phyloP scores from a whole-genome alignment of 1,140 invertebrate genomes.

The Calliopsis andreniformis region DNA sequence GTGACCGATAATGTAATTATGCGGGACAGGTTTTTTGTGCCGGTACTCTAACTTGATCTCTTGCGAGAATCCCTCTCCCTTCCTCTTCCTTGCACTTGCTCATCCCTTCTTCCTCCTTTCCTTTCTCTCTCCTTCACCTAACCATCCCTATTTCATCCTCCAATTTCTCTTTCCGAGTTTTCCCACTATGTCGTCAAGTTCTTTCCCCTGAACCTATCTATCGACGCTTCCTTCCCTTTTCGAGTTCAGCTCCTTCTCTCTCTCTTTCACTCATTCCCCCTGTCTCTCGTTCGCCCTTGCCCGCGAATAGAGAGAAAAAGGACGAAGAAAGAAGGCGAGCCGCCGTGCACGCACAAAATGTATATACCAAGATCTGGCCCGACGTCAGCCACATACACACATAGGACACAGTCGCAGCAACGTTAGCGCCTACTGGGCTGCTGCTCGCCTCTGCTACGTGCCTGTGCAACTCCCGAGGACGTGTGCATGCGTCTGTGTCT shows the following conservation, averaged over 20 bases:
- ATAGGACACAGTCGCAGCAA: too few species aligned
- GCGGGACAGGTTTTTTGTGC: conserved; percentile 75
- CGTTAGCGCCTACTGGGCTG: conserved; percentile 35
- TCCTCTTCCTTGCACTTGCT: conserved; percentile 7
- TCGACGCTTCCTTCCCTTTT: not conserved
- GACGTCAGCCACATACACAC: conserved; percentile 29
- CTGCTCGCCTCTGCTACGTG: not conserved
- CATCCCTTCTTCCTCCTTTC: not conserved
- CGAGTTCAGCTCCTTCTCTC: too few species aligned
- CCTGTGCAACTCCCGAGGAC: not conserved
- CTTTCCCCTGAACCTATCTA: not conserved
- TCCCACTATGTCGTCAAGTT: not conserved
- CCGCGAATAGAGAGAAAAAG: conserved; percentile 16
- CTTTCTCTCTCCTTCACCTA: not conserved
- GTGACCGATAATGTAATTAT: conserved; percentile 77
- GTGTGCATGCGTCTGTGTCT: conserved; percentile 17
- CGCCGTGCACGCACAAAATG: conserved; percentile 53
- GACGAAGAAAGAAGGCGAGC: conserved; percentile 16
- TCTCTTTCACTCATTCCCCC: too few species aligned
- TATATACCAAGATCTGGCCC: conserved; percentile 23
- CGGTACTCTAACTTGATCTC: conserved; percentile 57
- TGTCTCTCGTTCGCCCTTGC: not conserved
- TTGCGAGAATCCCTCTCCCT: conserved; percentile 37
- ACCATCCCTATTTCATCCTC: too few species aligned
- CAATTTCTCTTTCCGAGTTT: not conserved